phyloP scores from a whole-genome alignment of 2,797 vertebrate genomes.

The Morelia viridis region DNA sequence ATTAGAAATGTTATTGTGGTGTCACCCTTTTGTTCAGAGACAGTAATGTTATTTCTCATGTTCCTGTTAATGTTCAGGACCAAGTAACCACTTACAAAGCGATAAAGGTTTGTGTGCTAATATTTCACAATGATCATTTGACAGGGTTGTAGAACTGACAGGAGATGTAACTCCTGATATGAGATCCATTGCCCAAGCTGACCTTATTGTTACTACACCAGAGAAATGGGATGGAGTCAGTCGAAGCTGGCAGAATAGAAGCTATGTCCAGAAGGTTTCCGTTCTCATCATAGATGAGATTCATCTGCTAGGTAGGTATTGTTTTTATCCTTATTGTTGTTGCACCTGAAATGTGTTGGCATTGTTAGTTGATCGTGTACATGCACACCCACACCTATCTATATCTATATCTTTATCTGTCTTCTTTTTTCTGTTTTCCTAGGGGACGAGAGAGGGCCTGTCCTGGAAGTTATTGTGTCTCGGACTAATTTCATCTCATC shows the following conservation, averaged over 20 bases:
- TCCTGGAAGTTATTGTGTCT: constrained; percentile 97
- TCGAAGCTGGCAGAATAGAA: constrained; percentile 97
- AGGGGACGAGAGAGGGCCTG: constrained; percentile 97
- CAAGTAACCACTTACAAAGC: not conserved
- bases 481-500: constrained; percentile 99
- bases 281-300: constrained; percentile 99
- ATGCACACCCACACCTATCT: constrained; percentile 40
- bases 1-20: not conserved
- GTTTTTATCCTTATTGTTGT: not conserved
- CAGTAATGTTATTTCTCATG: constrained; percentile 22
- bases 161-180: constrained; percentile 97
- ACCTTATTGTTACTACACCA: constrained; percentile 96
- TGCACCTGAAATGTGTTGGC: constrained; percentile 29
- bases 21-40: not conserved
- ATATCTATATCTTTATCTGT: constrained; percentile 13
- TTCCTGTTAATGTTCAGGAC: constrained; percentile 17
- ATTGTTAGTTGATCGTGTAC: not conserved
- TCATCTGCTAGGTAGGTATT: constrained; percentile 87
- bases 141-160: constrained; percentile 93
- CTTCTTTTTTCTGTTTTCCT: constrained; percentile 63
- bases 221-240: constrained; percentile 99
- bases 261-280: constrained; percentile 94
- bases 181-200: constrained; percentile 90
- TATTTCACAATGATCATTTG: constrained; percentile 28
- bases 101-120: constrained; percentile 23